These are phyloP conservation scores for Pelobates cultripes DNA, from an alignment of 2,797 vertebrate genomes.

Conservation along the genomic window DNA sequence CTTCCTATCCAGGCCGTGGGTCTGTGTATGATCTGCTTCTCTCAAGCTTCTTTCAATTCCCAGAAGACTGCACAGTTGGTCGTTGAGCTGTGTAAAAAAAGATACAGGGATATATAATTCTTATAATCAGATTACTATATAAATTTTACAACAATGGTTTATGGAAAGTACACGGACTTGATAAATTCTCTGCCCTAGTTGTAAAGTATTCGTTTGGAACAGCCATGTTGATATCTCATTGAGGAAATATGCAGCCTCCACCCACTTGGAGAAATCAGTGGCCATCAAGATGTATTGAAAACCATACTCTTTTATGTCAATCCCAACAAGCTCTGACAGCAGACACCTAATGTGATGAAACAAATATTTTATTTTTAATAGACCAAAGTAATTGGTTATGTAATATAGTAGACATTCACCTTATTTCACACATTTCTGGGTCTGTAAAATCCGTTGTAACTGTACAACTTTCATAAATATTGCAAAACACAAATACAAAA, in stretches of 20 bases:
- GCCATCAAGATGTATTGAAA: neutral
- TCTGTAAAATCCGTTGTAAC: neutral
- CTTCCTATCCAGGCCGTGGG: too few species aligned
- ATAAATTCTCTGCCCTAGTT: neutral
- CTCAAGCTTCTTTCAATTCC: neutral
- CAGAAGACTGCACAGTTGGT: neutral
- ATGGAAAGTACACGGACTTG: neutral
- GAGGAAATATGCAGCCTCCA: neutral
- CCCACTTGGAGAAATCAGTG: neutral
- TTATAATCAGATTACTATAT: too few species aligned
- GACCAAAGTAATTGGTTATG: neutral
- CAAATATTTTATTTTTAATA: neutral
- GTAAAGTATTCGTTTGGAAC: neutral
- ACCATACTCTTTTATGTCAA: neutral
- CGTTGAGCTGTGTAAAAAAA: neutral
- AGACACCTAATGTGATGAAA: neutral
- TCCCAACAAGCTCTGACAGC: neutral
- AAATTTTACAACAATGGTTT: too few species aligned
- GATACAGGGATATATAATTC: neutral
- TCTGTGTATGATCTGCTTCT: too few species aligned
- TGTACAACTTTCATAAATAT: neutral
- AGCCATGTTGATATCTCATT: neutral
- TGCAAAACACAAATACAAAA: neutral
- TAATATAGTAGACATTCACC: neutral
- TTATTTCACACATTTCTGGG: neutral